These are phyloP conservation scores for Mallotus villosus DNA, from an alignment of 2,797 vertebrate genomes.

Conservation along the genomic window DNA sequence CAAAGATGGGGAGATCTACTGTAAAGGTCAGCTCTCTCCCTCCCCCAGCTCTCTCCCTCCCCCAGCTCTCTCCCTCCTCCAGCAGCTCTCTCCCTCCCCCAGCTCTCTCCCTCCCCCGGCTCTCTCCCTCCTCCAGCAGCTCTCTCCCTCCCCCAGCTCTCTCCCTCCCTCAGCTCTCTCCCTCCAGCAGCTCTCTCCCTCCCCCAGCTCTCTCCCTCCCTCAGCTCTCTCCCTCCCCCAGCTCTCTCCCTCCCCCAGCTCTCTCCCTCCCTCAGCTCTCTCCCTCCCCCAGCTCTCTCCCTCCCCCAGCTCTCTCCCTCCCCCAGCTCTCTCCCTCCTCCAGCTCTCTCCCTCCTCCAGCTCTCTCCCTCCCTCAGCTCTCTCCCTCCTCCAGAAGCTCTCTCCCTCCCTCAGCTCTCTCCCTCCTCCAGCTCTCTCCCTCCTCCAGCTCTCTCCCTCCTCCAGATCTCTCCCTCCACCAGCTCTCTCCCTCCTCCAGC, in stretches of 20 bases:
- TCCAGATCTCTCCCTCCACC: too few relatives aligned
- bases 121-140: too few relatives aligned
- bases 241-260: too few relatives aligned
- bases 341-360: too few relatives aligned
- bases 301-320: not conserved
- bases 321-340: too few relatives aligned
- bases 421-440: too few relatives aligned
- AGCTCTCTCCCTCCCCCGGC: not conserved
- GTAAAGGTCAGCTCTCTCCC: conserved; percentile 69
- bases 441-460: too few relatives aligned
- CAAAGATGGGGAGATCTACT: conserved; percentile 95
- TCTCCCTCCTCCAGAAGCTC: too few relatives aligned
- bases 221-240: conserved; percentile 16
- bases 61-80: not conserved
- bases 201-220: too few relatives aligned
- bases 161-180: too few relatives aligned
- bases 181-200: too few relatives aligned
- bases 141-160: not conserved
- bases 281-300: not conserved
- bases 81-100: not conserved
- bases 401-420: not conserved
- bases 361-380: not conserved
- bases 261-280: too few relatives aligned
- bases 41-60: not conserved
- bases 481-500: not conserved